phyloP scores from a whole-genome alignment of 2,888 invertebrate species.

The Dicyrtoma fusca region DNA sequence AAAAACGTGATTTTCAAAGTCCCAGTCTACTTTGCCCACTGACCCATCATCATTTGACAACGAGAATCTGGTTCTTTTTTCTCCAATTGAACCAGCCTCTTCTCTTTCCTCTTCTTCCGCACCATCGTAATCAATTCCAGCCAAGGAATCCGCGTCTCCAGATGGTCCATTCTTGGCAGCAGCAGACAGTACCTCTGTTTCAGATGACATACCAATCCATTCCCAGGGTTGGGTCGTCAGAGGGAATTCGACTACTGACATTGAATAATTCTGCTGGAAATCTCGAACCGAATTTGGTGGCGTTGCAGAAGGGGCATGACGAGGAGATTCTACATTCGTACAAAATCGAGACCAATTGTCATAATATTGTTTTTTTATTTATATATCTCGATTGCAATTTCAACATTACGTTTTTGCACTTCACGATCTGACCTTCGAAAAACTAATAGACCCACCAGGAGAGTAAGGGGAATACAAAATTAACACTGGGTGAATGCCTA shows the following conservation, averaged over 20 bases:
- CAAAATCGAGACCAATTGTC: neutral
- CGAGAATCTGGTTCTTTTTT: slow-evolving; percentile 70
- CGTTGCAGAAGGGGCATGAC: slow-evolving; percentile 5
- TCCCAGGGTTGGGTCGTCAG: slow-evolving; percentile 66
- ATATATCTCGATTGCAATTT: too few species aligned
- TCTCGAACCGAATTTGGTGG: neutral
- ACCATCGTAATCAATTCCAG: slow-evolving; percentile 40
- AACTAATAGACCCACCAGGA: too few species aligned
- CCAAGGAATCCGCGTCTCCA: slow-evolving; percentile 42
- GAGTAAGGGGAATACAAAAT: too few species aligned
- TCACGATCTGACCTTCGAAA: too few species aligned
- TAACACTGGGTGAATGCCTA: too few species aligned
- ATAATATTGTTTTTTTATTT: neutral
- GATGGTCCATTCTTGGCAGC: slow-evolving; percentile 40
- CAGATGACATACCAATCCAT: slow-evolving; percentile 70
- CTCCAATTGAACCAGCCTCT: slow-evolving; percentile 57
- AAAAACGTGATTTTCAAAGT: slow-evolving; percentile 44
- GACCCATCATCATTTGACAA: slow-evolving; percentile 90
- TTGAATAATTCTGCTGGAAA: slow-evolving; percentile 22
- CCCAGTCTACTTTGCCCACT: slow-evolving; percentile 63
- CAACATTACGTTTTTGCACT: too few species aligned
- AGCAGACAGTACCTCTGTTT: slow-evolving; percentile 58
- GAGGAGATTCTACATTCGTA: slow-evolving; percentile 24
- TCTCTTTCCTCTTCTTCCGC: slow-evolving; percentile 57
- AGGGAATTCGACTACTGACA: slow-evolving; percentile 70